These are phyloP conservation scores for Heterodera filipjevi DNA, from an alignment of 2,888 invertebrate species.

Conservation along the genomic window DNA sequence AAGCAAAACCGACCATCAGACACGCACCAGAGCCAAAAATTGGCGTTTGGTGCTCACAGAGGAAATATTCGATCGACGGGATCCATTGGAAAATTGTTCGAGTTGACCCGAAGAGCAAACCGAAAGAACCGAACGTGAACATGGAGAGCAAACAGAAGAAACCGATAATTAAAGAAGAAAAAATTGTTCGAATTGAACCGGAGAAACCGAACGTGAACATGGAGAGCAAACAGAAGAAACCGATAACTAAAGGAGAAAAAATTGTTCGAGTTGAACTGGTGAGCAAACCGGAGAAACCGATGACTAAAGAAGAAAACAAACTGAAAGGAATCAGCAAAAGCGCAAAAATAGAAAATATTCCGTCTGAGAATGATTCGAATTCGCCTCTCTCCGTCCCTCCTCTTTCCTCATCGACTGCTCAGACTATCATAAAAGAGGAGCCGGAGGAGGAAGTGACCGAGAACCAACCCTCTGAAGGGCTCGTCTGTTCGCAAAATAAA, in stretches of 20 bases:
- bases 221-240: neutral
- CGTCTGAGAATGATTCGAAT: too few relatives aligned
- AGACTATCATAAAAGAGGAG: neutral
- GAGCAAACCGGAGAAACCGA: neutral
- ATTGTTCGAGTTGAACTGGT: neutral
- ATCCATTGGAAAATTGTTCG: constrained; percentile 19
- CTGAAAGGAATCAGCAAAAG: too few relatives aligned
- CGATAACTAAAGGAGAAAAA: too few relatives aligned
- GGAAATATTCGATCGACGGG: constrained; percentile 11
- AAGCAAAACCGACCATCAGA: neutral
- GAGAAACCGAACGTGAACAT: neutral
- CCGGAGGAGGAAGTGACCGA: neutral
- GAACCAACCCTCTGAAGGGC: neutral
- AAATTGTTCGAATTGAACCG: neutral
- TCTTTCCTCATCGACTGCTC: too few relatives aligned
- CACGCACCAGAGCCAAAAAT: neutral
- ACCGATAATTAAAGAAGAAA: too few relatives aligned
- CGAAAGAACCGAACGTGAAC: neutral
- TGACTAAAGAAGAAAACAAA: too few relatives aligned
- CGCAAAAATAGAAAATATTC: too few relatives aligned
- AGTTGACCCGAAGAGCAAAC: neutral
- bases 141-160: neutral
- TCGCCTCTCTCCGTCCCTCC: too few relatives aligned
- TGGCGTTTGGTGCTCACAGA: constrained; percentile 20
- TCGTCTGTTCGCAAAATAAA: constrained; percentile 9